phyloP scores from a whole-genome alignment of 2,113 vertebrate species.

The Columba livia region DNA sequence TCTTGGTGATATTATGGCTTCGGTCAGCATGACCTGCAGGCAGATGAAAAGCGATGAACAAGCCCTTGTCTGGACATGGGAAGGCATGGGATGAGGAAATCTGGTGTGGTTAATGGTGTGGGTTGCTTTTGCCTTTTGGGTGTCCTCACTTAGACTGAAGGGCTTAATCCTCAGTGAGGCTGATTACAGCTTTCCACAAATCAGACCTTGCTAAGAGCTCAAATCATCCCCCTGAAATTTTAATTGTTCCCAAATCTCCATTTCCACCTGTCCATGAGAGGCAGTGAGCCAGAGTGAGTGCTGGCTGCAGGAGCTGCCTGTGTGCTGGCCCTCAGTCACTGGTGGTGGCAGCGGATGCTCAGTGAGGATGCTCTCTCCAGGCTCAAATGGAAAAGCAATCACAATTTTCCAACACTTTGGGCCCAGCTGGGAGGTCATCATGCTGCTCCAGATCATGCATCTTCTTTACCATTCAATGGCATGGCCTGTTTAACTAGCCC shows the following conservation, averaged over 20 bases:
- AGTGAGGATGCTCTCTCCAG: background rate
- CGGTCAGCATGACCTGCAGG: background rate
- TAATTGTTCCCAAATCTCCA: background rate
- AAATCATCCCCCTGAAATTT: too few relatives aligned
- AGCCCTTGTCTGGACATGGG: too few relatives aligned
- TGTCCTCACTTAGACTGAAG: too few relatives aligned
- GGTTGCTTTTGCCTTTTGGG: too few relatives aligned
- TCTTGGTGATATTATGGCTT: background rate
- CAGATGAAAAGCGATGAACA: too few relatives aligned
- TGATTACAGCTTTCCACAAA: too few relatives aligned
- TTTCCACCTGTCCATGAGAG: background rate
- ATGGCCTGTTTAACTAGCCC: background rate
- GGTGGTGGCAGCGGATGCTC: background rate
- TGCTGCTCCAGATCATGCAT: rapidly evolving
- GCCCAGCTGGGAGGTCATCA: background rate
- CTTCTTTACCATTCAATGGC: background rate
- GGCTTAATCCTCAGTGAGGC: too few relatives aligned
- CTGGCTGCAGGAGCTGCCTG: background rate
- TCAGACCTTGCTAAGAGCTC: too few relatives aligned
- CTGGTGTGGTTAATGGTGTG: too few relatives aligned
- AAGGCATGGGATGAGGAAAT: too few relatives aligned
- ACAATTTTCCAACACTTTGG: rapidly evolving
- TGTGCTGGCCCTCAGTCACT: rapidly evolving
- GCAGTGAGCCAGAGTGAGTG: rapidly evolving
- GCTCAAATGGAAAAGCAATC: background rate